Conservation (phyloP, 2,888 invertebrate species). For the Rotaria magnacalcarata region DNA sequence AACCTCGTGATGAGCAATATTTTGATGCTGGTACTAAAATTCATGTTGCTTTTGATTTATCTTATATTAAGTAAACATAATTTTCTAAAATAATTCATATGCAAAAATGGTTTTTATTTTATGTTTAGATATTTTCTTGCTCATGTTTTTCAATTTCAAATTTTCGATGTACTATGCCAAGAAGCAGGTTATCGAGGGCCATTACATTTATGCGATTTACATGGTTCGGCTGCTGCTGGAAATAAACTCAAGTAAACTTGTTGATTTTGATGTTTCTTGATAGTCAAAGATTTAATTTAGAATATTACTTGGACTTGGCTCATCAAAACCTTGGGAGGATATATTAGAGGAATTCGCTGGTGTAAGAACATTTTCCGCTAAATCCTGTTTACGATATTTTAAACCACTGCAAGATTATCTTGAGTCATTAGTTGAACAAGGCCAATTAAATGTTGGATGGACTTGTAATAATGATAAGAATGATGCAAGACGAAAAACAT, state of each 20-base stretch:
- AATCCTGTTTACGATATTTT: constrained; percentile 44
- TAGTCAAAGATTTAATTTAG: neutral
- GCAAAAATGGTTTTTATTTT: constrained; percentile 48
- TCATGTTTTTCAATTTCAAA: constrained; percentile 86
- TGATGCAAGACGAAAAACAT: neutral
- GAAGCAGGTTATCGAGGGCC: constrained; percentile 73
- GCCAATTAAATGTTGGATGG: constrained; percentile 13
- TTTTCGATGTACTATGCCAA: constrained; percentile 76
- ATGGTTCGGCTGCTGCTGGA: constrained; percentile 80
- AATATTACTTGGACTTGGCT: constrained; percentile 41
- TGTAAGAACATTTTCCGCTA: constrained; percentile 39
- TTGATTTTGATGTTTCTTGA: neutral
- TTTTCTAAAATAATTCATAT: constrained; percentile 48
- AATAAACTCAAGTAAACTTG: constrained; percentile 71
- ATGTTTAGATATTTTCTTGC: constrained; percentile 78
- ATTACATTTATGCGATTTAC: constrained; percentile 84
- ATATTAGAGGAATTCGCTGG: constrained; percentile 41
- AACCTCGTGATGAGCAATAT: constrained; percentile 76
- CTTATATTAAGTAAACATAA: constrained; percentile 68
- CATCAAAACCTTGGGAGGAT: constrained; percentile 39
- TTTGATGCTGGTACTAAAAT: constrained; percentile 89
- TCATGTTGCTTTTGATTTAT: constrained; percentile 81
- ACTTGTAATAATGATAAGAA: neutral
- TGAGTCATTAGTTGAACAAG: neutral
- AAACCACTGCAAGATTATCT: constrained; percentile 40